Evolutionary conservation across 2,113 vertebrate species (phyloP), one percentile per base, ranked within the genome.

Genomic region (human): DNA sequence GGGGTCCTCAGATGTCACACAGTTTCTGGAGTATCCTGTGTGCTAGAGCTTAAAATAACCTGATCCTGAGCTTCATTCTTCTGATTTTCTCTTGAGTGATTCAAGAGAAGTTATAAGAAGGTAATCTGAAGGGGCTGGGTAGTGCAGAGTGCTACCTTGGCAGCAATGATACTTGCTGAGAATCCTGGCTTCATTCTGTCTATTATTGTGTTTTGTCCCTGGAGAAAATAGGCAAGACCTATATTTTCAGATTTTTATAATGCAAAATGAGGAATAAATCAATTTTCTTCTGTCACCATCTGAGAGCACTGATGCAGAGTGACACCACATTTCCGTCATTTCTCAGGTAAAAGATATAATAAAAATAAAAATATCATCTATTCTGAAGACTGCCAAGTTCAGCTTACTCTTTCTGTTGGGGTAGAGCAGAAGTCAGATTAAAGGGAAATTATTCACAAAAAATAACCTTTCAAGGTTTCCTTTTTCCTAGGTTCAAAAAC

Each of bases 221-320:
- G 40, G 80, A 43, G 2, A 32, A 70, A 89, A 94, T 83, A 70
- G n/a, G 8, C 64, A 83, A 91, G 52, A 80, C 70, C 73, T 48
- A 93, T 18, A 57, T 95, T 94, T 89, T 90, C 23, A 73, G 78
- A 78, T 45, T 73, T 94, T 96, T 93, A 14, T 55, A 73, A 92
- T 20, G 80, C 38, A 76, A 82, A 90, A 92, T 92, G 75, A 93
- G 83, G 91, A 97, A 68, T n/a, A 80, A 84, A 89, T 92, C 45
- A 92, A 12, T 83, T 84, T 13, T 59, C 70, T 88, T 96, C 61
- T 90, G 68, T 76, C 32, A 30, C 11, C 88, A 27, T 50, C 48
- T 78, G 45, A 85, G 50, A 80, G 23, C 35, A 27, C 17, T 73
- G 88, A 89, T 30, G 75, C 87, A 96, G 84, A 96, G 90, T 50